These are phyloP conservation scores for Pterobdella sp. DNA, from an alignment of 2,888 invertebrate species.

Conservation along the genomic window DNA sequence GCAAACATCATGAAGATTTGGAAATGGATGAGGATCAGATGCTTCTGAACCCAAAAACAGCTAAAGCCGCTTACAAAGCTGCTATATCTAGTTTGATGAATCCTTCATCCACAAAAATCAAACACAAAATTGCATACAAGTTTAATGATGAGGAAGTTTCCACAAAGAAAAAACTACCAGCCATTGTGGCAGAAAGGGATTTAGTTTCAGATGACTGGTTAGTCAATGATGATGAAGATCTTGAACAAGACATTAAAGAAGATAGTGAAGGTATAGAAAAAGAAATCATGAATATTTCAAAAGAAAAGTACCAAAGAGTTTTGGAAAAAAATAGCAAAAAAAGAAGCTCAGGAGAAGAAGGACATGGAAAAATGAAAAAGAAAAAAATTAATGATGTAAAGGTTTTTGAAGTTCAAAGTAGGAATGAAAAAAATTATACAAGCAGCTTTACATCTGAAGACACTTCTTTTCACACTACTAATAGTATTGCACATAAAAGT, in stretches of 20 bases:
- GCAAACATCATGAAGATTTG: too few relatives aligned
- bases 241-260: not conserved
- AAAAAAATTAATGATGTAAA: not conserved
- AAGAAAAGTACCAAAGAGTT: too few relatives aligned
- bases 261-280: not conserved
- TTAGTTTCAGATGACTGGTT: slow-evolving; percentile 4
- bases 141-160: not conserved
- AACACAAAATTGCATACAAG: not conserved
- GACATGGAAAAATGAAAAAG: too few relatives aligned
- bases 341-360: too few relatives aligned
- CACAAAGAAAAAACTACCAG: not conserved
- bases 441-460: too few relatives aligned
- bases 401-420: not conserved
- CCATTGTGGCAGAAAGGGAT: slow-evolving; percentile 9
- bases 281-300: not conserved
- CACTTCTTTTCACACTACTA: too few relatives aligned
- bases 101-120: not conserved
- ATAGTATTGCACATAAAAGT: too few relatives aligned
- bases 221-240: not conserved
- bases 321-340: too few relatives aligned
- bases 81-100: not conserved
- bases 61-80: not conserved
- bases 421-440: too few relatives aligned
- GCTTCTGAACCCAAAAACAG: slow-evolving; percentile 5
- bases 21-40: not conserved